These are phyloP conservation scores for Epinephelus lanceolatus DNA, from an alignment of 2,113 vertebrate genomes.

Conservation along the genomic window DNA sequence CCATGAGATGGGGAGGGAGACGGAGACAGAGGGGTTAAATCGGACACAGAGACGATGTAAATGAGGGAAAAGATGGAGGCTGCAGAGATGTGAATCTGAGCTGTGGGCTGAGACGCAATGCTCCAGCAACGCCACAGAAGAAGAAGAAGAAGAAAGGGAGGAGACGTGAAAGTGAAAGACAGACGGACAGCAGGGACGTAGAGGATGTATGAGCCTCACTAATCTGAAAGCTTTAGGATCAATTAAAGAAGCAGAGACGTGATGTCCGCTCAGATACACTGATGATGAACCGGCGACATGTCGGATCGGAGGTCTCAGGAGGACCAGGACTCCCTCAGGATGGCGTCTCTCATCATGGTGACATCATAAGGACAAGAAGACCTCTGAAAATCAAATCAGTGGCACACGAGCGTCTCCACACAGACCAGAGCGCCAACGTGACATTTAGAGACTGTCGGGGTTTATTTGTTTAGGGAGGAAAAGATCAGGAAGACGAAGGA, in stretches of 20 bases:
- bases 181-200: not conserved
- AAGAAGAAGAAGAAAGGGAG: slow-evolving; percentile 5
- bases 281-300: slow-evolving; percentile 22
- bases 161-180: too few species aligned
- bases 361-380: too few species aligned
- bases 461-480: too few species aligned
- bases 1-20: slow-evolving; percentile 9
- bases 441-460: too few species aligned
- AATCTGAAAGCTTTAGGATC: slow-evolving; percentile 10
- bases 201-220: not conserved
- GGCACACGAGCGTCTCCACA: too few species aligned
- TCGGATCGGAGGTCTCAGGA: not conserved
- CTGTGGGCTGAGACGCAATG: slow-evolving; percentile 47
- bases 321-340: not conserved
- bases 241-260: not conserved
- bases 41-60: not conserved
- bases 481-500: too few species aligned
- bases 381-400: too few species aligned
- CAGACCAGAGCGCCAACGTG: too few species aligned
- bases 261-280: not conserved
- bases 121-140: slow-evolving; percentile 41
- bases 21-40: slow-evolving; percentile 48
- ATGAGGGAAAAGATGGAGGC: slow-evolving; percentile 31
- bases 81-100: slow-evolving; percentile 21
- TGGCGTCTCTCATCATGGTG: not conserved